Conservation (phyloP, 23 tunicate species). For the Phallusia fumigata region DNA sequence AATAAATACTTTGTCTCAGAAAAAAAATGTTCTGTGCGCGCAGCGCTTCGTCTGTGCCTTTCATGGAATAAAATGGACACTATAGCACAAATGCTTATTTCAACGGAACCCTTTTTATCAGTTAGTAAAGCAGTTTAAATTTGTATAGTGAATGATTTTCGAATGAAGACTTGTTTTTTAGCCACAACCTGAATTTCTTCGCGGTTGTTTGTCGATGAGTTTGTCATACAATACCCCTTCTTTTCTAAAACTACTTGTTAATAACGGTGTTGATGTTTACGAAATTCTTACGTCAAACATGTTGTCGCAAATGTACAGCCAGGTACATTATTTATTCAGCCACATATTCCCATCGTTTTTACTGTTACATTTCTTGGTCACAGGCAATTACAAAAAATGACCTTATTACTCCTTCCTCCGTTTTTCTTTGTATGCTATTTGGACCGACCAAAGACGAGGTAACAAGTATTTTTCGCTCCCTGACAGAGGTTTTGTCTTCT, state of each 20-base stretch:
- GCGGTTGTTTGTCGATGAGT: neutral
- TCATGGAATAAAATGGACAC: slow-evolving; percentile 3
- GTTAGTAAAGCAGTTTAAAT: neutral
- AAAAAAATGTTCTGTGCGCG: neutral
- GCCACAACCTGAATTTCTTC: neutral
- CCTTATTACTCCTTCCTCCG: neutral
- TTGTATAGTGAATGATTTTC: neutral
- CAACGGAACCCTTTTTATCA: neutral
- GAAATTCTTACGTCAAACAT: slow-evolving; percentile 13
- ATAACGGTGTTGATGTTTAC: slow-evolving; percentile 28
- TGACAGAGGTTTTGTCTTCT: neutral
- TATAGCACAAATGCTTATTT: neutral
- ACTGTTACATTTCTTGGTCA: neutral
- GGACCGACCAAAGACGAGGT: neutral
- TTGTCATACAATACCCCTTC: neutral
- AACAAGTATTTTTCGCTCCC: neutral
- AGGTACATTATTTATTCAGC: neutral
- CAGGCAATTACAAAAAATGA: neutral
- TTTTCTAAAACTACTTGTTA: slow-evolving; percentile 14
- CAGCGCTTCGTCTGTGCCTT: neutral
- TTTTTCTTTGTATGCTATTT: neutral
- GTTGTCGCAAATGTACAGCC: slow-evolving; percentile 26
- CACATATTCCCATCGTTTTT: neutral
- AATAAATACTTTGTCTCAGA: neutral
- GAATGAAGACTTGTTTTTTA: neutral